Evolutionary conservation across 2,113 vertebrate species (phyloP).

Genomic region (Tetrax tetrax): DNA sequence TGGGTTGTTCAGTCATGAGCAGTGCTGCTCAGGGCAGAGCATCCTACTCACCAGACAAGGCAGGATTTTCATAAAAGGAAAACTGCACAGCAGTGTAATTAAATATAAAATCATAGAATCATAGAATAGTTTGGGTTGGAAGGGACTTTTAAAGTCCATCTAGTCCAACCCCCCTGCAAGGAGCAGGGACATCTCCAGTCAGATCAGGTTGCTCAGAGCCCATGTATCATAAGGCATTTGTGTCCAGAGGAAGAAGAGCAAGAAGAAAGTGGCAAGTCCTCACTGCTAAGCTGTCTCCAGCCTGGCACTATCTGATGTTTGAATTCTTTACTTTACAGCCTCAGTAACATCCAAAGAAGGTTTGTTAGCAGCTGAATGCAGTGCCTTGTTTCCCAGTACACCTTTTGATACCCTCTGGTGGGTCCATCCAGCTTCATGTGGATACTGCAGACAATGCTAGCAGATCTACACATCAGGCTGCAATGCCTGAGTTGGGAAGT

Average conservation of each 20-base stretch:
- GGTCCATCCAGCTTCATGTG: not conserved
- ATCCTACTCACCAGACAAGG: not conserved
- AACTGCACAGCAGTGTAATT: not conserved
- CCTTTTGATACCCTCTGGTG: not conserved
- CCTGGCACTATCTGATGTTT: not conserved
- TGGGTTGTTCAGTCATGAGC: not conserved
- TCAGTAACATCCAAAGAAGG: not conserved
- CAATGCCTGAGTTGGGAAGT: not conserved
- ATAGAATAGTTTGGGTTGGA: too few relatives aligned
- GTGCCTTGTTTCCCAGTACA: not conserved
- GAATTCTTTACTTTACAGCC: not conserved
- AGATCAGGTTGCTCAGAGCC: too few relatives aligned
- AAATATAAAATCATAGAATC: not conserved
- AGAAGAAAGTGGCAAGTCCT: not conserved
- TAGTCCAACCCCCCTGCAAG: too few relatives aligned
- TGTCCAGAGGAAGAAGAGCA: not conserved
- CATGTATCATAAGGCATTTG: not conserved
- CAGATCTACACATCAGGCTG: not conserved
- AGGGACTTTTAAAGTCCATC: too few relatives aligned
- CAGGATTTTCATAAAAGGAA: not conserved
- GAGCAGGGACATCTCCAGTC: too few relatives aligned
- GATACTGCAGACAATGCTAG: not conserved
- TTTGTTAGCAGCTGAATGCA: not conserved
- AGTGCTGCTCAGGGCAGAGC: not conserved
- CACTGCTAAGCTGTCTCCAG: not conserved